phyloP scores from a whole-genome alignment of 2,797 vertebrate species.

The Acipenser transmontanus region DNA sequence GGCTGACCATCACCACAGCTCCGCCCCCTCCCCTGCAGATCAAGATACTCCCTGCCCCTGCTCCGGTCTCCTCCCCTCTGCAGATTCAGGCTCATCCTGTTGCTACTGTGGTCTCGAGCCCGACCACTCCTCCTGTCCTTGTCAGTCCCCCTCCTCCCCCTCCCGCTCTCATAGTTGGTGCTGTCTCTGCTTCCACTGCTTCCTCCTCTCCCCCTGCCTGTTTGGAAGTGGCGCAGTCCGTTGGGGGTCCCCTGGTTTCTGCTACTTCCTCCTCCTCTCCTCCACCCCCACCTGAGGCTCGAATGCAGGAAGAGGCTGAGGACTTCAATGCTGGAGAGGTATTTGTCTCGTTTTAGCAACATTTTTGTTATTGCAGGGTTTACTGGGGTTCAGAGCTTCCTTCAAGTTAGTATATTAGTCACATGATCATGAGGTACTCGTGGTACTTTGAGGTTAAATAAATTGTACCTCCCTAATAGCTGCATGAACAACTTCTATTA shows the following conservation, averaged over 20 bases:
- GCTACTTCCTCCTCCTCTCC: constrained; percentile 32
- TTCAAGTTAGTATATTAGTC: no score
- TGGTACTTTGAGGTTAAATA: not conserved
- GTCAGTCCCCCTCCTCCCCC: constrained; percentile 36
- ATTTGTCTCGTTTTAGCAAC: constrained; percentile 15
- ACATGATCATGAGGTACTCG: not conserved
- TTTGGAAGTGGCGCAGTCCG: constrained; percentile 45
- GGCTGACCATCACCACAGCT: constrained; percentile 39
- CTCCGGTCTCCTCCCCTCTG: constrained; percentile 45
- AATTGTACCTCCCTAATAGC: not conserved
- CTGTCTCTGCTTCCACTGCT: constrained; percentile 16
- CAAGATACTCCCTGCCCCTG: constrained; percentile 56
- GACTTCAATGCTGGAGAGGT: constrained; percentile 48
- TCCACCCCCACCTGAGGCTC: constrained; percentile 27
- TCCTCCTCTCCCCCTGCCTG: constrained; percentile 32
- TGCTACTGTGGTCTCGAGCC: constrained; percentile 55
- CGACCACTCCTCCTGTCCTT: constrained; percentile 35
- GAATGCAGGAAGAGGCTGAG: constrained; percentile 24
- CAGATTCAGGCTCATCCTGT: constrained; percentile 44
- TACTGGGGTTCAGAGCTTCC: no score
- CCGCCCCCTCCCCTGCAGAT: constrained; percentile 75
- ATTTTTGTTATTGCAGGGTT: no score
- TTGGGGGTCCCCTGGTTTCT: constrained; percentile 9
- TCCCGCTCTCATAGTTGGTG: constrained; percentile 27
- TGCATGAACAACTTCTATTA: no score